phyloP scores from a whole-genome alignment of 2,888 invertebrate genomes.

The Timandra comae region DNA sequence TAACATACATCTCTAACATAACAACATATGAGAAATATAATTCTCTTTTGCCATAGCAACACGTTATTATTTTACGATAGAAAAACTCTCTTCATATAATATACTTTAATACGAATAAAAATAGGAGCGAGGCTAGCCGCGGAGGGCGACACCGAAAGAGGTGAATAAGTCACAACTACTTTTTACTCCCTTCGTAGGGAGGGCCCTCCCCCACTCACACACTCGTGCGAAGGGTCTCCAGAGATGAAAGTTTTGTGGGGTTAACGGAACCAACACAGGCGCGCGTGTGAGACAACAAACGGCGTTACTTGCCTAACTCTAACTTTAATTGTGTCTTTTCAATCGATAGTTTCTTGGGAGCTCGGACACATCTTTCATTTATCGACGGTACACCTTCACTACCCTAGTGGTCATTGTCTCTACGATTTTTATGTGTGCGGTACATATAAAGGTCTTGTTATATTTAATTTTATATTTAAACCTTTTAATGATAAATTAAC shows the following conservation, averaged over 20 bases:
- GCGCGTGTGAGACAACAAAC: slow-evolving; percentile 68
- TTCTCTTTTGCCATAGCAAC: neutral
- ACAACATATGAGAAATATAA: too few species aligned
- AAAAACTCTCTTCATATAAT: slow-evolving; percentile 12
- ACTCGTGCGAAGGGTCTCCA: slow-evolving; percentile 49
- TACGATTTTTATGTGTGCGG: slow-evolving; percentile 26
- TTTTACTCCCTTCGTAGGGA: slow-evolving; percentile 72
- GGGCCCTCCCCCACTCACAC: slow-evolving; percentile 48
- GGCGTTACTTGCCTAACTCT: slow-evolving; percentile 69
- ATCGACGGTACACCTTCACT: slow-evolving; percentile 29
- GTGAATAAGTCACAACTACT: slow-evolving; percentile 75
- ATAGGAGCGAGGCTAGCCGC: slow-evolving; percentile 46
- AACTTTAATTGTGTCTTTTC: slow-evolving; percentile 77
- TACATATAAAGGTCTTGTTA: slow-evolving; percentile 10
- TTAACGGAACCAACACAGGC: slow-evolving; percentile 64
- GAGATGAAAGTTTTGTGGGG: slow-evolving; percentile 76
- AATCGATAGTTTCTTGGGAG: slow-evolving; percentile 65
- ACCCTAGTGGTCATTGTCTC: slow-evolving; percentile 28
- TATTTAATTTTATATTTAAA: too few species aligned
- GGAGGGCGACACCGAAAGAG: slow-evolving; percentile 75
- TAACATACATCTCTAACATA: too few species aligned
- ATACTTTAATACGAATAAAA: slow-evolving; percentile 40
- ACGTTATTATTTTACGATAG: neutral
- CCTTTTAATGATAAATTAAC: too few species aligned
- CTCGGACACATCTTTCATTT: slow-evolving; percentile 41